Base-by-base conservation (phyloP, 2,113 vertebrate species). In the Clupea harengus region DNA sequence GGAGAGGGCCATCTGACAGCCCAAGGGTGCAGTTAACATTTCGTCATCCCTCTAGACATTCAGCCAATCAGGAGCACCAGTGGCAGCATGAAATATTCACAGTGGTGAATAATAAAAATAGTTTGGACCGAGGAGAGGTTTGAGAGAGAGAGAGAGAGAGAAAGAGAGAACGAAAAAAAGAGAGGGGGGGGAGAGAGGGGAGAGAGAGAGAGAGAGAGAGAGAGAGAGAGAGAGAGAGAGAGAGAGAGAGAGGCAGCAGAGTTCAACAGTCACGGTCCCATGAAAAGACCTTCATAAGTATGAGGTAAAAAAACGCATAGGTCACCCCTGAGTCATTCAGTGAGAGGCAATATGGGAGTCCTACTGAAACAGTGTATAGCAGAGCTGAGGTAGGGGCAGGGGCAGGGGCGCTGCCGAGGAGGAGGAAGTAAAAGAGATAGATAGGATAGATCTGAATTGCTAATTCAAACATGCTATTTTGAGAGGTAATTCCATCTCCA, bases 51-150 rank as follows among this genome's bases (percentile, higher is more conserved):
- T 57, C 81, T 84, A 86, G 82, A 46, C 87, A 86, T 22, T n/a
- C 57, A 83, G 80, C 86, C 10, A 60, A 46, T 89, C 91, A 82
- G 72, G 39, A 84, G 84, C 86, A 45, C 89, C 87, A 89, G 92
- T 92, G 90, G 90, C 90, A 84, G 89, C 89, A 91, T 94, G 45
- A 93, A 94, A 95, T 93, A 93, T 93, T 92, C 88, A 93, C 89
- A 82, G 81, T 83, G 88, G 86, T 90, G 91, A 93, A 94, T 92
- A 92, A 93, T 90, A 39, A 88, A 94, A 52, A 50, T 75, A 84
- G 82, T 10, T 2, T 13, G 64, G 10, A 6, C 64, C 57, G n/a
- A 3, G 2, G 64, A 9, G n/a, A 64, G 22, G 22, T 7, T 32
- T 72, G n/a, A 25, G 64, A 25, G 25, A 15, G 2, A 25, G 25